These are phyloP conservation scores for Acronicta psi DNA, from an alignment of 2,888 invertebrate species.

Conservation along the genomic window DNA sequence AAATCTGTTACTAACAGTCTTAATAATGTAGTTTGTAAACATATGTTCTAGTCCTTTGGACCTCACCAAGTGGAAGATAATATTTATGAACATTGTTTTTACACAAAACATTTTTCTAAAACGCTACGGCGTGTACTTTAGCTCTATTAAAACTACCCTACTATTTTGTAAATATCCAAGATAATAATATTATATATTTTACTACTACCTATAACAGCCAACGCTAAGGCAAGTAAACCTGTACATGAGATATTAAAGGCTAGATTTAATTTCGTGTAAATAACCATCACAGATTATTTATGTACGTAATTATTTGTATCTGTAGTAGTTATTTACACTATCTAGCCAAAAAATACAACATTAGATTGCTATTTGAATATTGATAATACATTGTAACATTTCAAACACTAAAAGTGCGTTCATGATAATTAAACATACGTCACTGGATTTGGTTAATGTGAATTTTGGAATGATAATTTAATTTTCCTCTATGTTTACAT, in stretches of 20 bases:
- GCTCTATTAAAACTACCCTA: conserved; percentile 44
- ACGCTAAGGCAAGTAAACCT: conserved; percentile 85
- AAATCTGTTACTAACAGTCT: conserved; percentile 40
- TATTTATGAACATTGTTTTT: conserved; percentile 20
- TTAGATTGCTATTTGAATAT: conserved; percentile 24
- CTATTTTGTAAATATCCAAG: conserved; percentile 58
- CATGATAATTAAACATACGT: conserved; percentile 5
- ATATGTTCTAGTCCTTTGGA: conserved; percentile 38
- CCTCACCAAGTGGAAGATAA: conserved; percentile 26
- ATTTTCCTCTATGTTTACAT: not conserved
- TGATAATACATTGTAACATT: conserved; percentile 12
- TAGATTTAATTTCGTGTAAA: conserved; percentile 35
- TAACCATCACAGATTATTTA: conserved; percentile 14
- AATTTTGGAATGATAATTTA: conserved; percentile 35
- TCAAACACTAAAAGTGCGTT: conserved; percentile 15
- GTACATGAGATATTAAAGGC: conserved; percentile 59
- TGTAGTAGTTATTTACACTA: conserved; percentile 18
- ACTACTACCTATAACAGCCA: conserved; percentile 74
- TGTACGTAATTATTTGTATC: not conserved
- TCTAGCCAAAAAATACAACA: conserved; percentile 11
- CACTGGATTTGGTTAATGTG: conserved; percentile 7
- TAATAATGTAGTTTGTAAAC: conserved; percentile 13
- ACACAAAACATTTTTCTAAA: conserved; percentile 33
- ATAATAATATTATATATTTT: conserved; percentile 55
- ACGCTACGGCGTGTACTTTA: conserved; percentile 48